Percentiles rank a stretch among this genome's conserved stretches.
These are phyloP conservation scores for Yponomeuta cagnagella DNA, from an alignment of 2,888 invertebrate genomes.

Conservation along the genomic window DNA sequence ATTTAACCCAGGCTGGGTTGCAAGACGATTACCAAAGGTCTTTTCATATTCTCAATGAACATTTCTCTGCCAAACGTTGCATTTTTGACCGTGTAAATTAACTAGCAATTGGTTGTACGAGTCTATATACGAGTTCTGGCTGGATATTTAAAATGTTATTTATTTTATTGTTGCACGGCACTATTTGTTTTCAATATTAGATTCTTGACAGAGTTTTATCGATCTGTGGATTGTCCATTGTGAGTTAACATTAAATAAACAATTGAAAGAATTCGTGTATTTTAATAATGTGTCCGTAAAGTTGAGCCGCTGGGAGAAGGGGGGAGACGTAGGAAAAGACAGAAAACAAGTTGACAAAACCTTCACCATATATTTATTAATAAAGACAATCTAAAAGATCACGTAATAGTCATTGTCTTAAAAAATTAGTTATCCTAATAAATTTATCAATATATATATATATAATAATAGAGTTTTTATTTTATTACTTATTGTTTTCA, in stretches of 20 bases:
- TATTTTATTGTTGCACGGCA: conserved; percentile 69
- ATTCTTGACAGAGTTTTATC: conserved; percentile 67
- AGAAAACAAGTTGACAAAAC: conserved; percentile 70
- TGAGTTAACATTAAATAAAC: conserved; percentile 64
- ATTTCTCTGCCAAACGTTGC: background rate
- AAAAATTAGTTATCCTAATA: conserved; percentile 76
- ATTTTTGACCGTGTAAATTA: background rate
- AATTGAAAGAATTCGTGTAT: conserved; percentile 36
- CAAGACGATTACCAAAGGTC: conserved; percentile 4
- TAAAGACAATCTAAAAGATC: conserved; percentile 77
- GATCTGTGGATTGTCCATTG: conserved; percentile 59
- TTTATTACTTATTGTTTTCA: conserved; percentile 75
- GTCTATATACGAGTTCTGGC: conserved; percentile 18
- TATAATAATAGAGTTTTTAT: conserved; percentile 53
- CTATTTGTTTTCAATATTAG: conserved; percentile 58
- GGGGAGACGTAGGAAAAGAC: background rate
- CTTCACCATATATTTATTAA: conserved; percentile 77
- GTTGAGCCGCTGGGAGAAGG: background rate
- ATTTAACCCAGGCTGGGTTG: background rate
- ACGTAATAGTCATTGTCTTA: conserved; percentile 75
- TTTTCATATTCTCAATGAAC: background rate
- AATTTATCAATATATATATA: conserved; percentile 73
- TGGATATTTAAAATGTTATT: conserved; percentile 24
- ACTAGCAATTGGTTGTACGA: conserved; percentile 30
- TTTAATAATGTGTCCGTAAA: background rate